phyloP scores from a whole-genome alignment of 2,888 invertebrate species.

The Dynastes maya region DNA sequence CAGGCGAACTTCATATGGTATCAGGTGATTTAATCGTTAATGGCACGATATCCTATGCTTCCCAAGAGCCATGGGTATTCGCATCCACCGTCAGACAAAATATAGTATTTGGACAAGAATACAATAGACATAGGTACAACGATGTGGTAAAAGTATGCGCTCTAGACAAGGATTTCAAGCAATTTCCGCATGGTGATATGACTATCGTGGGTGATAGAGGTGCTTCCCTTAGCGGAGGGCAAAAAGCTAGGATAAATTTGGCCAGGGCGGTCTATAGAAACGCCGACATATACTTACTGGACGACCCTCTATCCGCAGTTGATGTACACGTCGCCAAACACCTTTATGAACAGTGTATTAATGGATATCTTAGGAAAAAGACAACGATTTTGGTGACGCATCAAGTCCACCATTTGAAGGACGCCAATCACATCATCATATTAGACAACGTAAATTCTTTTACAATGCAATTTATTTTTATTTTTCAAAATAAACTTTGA shows the following conservation, averaged over 20 bases:
- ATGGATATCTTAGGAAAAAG: slow-evolving; percentile 77
- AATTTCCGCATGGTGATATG: slow-evolving; percentile 80
- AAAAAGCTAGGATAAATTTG: slow-evolving; percentile 83
- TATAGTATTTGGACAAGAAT: slow-evolving; percentile 86
- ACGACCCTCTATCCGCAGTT: slow-evolving; percentile 91
- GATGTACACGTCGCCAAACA: slow-evolving; percentile 86
- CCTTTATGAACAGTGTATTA: slow-evolving; percentile 85
- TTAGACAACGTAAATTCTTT: slow-evolving; percentile 74
- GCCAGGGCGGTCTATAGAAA: slow-evolving; percentile 80
- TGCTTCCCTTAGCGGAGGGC: slow-evolving; percentile 86
- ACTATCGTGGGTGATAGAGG: slow-evolving; percentile 88
- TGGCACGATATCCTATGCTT: slow-evolving; percentile 81
- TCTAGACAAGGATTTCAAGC: slow-evolving; percentile 82
- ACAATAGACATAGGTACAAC: slow-evolving; percentile 75
- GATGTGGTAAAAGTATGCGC: slow-evolving; percentile 79
- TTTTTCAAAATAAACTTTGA: too few species aligned
- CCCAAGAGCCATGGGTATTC: slow-evolving; percentile 91
- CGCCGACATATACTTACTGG: slow-evolving; percentile 86
- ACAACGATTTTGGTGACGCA: slow-evolving; percentile 88
- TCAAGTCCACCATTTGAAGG: slow-evolving; percentile 86
- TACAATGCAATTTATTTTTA: too few species aligned
- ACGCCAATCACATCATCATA: slow-evolving; percentile 79
- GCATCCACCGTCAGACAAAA: slow-evolving; percentile 86
- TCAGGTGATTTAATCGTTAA: slow-evolving; percentile 77
- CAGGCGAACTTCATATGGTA: slow-evolving; percentile 74